A percentile compares a stretch with the other conserved stretches of the same genome.
Evolutionary conservation across 2,888 invertebrate species (phyloP).

Genomic region (Caenorhabditis sp.): DNA sequence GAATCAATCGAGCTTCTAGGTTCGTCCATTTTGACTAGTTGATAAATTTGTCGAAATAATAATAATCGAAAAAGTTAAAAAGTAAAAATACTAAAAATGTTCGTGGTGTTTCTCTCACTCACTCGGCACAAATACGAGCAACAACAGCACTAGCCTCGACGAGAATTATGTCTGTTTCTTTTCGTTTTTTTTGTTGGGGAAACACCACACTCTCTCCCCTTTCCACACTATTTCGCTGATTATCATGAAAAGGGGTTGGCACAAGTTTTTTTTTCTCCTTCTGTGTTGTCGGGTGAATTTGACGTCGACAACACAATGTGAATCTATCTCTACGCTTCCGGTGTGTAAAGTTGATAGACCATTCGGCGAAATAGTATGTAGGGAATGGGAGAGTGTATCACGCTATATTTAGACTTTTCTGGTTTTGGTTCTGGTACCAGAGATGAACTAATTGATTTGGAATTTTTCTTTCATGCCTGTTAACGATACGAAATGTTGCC

Average conservation of each 20-base stretch:
- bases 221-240: not conserved
- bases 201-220: not conserved
- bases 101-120: not conserved
- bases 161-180: not conserved
- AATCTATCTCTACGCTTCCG: not conserved
- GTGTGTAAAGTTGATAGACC: not conserved
- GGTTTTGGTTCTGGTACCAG: no score
- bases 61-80: no score
- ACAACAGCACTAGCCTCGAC: not conserved
- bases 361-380: not conserved
- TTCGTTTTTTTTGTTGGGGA: not conserved
- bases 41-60: no score
- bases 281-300: not conserved
- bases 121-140: not conserved
- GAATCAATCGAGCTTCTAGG: slow-evolving; percentile 36
- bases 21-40: not conserved
- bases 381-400: no score
- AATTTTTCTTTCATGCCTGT: no score
- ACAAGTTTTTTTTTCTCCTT: not conserved
- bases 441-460: no score
- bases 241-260: not conserved
- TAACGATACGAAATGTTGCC: no score
- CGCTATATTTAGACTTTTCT: no score
- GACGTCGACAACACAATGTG: not conserved
- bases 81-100: no score